Conservation (phyloP, 2,888 invertebrate genomes). For the Chymomyza fuscimana region DNA sequence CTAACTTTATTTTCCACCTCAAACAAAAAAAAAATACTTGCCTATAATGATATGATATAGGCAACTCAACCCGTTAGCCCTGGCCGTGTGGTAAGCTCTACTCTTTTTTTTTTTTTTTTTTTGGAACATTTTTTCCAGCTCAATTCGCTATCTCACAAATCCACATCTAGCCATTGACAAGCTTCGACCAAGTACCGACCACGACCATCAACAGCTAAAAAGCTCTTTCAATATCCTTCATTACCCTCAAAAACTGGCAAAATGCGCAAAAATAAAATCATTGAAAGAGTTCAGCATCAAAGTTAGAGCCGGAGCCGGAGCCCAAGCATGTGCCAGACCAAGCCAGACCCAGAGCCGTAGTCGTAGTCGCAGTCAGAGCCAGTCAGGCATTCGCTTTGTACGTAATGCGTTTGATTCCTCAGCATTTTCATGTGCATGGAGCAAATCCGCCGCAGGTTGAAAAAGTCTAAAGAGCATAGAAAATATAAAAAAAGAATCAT, state of each 20-base stretch:
- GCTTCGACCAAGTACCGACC: not conserved
- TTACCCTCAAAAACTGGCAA: slow-evolving; percentile 55
- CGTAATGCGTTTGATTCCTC: slow-evolving; percentile 70
- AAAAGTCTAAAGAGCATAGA: slow-evolving; percentile 13
- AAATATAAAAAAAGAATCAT: slow-evolving; percentile 13
- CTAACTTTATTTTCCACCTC: slow-evolving; percentile 23
- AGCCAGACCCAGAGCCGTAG: not conserved
- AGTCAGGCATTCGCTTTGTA: slow-evolving; percentile 46
- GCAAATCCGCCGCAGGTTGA: slow-evolving; percentile 46
- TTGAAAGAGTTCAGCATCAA: slow-evolving; percentile 48
- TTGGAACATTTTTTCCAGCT: slow-evolving; percentile 13
- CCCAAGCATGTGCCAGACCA: too few species aligned
- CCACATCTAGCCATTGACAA: slow-evolving; percentile 34
- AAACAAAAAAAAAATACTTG: slow-evolving; percentile 10
- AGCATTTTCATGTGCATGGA: slow-evolving; percentile 27
- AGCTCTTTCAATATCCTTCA: slow-evolving; percentile 73
- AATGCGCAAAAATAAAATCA: slow-evolving; percentile 73
- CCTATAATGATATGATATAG: slow-evolving; percentile 39
- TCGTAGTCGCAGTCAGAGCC: not conserved
- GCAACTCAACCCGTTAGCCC: slow-evolving; percentile 28
- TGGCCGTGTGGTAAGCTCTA: slow-evolving; percentile 1
- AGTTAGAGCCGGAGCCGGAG: not conserved
- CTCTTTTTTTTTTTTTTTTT: slow-evolving; percentile 15
- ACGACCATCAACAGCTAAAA: slow-evolving; percentile 25
- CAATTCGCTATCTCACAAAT: slow-evolving; percentile 47